Evolutionary conservation across 30 jellyfish, hydroid and myxozoan species (phyloP).

Genomic region (Euphysa ruthae): DNA sequence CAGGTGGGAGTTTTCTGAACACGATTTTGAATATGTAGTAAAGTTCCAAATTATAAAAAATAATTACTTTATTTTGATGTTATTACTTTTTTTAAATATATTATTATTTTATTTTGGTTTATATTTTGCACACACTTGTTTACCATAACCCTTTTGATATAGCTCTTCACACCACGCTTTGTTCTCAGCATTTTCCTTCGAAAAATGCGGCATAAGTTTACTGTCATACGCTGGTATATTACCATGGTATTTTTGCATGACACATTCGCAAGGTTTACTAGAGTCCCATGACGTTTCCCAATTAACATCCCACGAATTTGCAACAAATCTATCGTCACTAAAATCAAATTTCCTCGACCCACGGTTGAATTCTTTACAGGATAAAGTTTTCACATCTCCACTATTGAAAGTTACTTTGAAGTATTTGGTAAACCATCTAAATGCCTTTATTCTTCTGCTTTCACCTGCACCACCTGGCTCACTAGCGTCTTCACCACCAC

Average conservation of each 20-base stretch:
- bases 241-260: slow-evolving; percentile 85
- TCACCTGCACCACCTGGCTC: slow-evolving; percentile 97
- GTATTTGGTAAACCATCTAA: slow-evolving; percentile 77
- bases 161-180: slow-evolving; percentile 84
- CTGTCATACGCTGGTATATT: slow-evolving; percentile 80
- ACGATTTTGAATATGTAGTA: too few species aligned
- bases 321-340: slow-evolving; percentile 65
- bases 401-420: slow-evolving; percentile 48
- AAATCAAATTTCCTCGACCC: slow-evolving; percentile 54
- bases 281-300: slow-evolving; percentile 93
- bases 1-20: too few species aligned
- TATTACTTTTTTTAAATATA: too few species aligned
- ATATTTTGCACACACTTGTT: slow-evolving; percentile 72
- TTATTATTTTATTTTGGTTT: too few species aligned
- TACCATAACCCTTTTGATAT: slow-evolving; percentile 73
- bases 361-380: slow-evolving; percentile 75
- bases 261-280: slow-evolving; percentile 76
- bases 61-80: too few species aligned
- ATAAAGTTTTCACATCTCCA: slow-evolving; percentile 62
- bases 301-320: slow-evolving; percentile 86
- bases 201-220: slow-evolving; percentile 63
- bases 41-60: too few species aligned
- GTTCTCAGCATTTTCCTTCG: slow-evolving; percentile 44
- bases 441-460: slow-evolving; percentile 78
- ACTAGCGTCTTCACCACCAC: slow-evolving; percentile 78